A percentile compares a stretch with the other conserved stretches of the same genome.
These are phyloP conservation scores for Dermochelys coriacea DNA, from an alignment of 2,797 vertebrate species.

Conservation along the genomic window DNA sequence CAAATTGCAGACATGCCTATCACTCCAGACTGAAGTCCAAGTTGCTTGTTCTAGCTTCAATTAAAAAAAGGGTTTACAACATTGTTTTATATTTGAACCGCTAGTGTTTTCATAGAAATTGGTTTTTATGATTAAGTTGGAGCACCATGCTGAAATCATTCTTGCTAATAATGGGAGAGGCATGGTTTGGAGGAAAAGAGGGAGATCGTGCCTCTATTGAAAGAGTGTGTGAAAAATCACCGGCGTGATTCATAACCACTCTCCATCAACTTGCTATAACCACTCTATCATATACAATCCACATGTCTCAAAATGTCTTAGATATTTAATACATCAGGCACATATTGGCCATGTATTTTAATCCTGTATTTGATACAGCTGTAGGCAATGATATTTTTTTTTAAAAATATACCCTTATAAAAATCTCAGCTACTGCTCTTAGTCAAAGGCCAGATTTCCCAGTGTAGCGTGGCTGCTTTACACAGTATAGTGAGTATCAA, in stretches of 20 bases:
- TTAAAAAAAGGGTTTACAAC: background rate
- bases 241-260: background rate
- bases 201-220: accelerated
- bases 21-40: background rate
- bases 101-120: background rate
- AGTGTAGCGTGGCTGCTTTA: background rate
- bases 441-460: background rate
- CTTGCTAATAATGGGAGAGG: background rate
- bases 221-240: background rate
- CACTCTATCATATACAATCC: background rate
- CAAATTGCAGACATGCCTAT: background rate
- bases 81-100: background rate
- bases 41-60: background rate
- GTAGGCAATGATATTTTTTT: background rate
- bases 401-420: background rate
- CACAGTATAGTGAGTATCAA: background rate
- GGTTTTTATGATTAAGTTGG: background rate
- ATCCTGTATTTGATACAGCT: background rate
- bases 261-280: background rate
- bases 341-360: background rate
- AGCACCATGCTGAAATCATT: background rate
- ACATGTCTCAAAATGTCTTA: background rate
- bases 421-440: background rate
- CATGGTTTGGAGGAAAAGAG: background rate
- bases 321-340: background rate